Evolutionary conservation across 2,113 vertebrate genomes (phyloP).

Genomic region (Coregonus clupeaformis): DNA sequence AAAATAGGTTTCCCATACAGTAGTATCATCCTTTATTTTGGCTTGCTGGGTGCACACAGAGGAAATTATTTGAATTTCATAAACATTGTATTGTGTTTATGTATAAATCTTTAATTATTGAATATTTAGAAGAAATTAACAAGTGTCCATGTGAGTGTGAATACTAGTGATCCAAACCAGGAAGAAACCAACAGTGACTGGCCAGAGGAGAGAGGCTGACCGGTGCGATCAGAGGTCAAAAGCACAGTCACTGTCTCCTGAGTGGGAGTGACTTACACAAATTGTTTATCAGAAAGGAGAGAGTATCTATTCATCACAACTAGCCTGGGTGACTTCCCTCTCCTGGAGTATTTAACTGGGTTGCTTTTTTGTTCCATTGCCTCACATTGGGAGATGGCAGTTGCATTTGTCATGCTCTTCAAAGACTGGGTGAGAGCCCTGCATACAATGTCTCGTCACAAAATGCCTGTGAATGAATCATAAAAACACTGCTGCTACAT

Average conservation of each 20-base stretch:
- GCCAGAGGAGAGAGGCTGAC: constrained; percentile 29
- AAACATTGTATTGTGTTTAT: no score
- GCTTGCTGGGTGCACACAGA: no score
- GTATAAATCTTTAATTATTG: no score
- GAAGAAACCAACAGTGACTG: constrained; percentile 6
- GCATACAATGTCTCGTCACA: constrained; percentile 40
- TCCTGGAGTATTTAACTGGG: constrained; percentile 38
- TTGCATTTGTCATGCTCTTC: constrained; percentile 59
- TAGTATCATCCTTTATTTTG: no score
- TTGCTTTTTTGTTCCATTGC: constrained; percentile 35
- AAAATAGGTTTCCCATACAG: no score
- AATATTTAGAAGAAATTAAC: no score
- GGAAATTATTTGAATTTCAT: no score
- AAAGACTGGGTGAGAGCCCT: constrained; percentile 45
- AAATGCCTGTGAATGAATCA: constrained; percentile 38
- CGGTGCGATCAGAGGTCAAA: constrained; percentile 6
- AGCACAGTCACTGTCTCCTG: constrained; percentile 2
- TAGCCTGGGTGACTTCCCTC: constrained; percentile 43
- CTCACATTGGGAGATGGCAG: constrained; percentile 51
- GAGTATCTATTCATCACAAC: constrained; percentile 60
- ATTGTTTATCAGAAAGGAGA: constrained; percentile 38
- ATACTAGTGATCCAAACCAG: neutral
- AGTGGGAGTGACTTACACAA: constrained; percentile 25
- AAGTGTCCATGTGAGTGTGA: neutral
- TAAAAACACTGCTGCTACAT: constrained; percentile 24